Evolutionary conservation across 1,140 invertebrate species (phyloP), one percentile per base, ranked within the genome.

Genomic region (Rhyacophila brunnea): DNA sequence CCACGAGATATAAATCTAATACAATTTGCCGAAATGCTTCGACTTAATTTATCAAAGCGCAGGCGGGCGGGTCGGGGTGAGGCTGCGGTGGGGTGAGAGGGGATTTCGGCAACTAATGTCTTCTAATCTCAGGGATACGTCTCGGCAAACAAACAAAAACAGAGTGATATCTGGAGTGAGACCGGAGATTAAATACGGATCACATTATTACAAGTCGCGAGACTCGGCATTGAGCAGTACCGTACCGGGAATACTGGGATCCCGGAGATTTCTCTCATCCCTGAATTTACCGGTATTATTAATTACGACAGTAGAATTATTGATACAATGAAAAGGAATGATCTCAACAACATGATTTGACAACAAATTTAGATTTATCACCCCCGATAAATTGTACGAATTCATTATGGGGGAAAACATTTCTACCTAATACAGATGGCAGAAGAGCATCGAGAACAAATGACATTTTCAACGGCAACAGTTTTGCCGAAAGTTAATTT

Each of bases 1-100:
- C 52, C 34, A 14, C 58, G 43, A 60, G 58, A 60, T 60, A 55
- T 45, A 54, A 50, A 60, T 49, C 58, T 60, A 60, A 60, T 60
- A 60, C 58, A 60, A 60, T 60, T 55, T 50, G 50, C 35, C 51
- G 42, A 20, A 34, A 42, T 53, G 35, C 50, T 15, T 42, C 50
- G 34, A 42, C 11, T 53, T 53, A 53, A 53, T 53, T 53, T 53
- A 53, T 53, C 34, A 46, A 45, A 34, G 44, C 17, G 50, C 20
- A 19, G 11, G 18, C 11, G 45, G 35, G 34, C 17, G 17, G 11
- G 43, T 28, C 28, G 49, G 18, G n/a, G 17, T 14, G 36, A 32
- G 48, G 18, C 15, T 40, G 32, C 9, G 28, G 47, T 10, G 36
- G 20, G 19, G 42, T 17, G 23, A 1, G n/a, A 9, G 42, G 20